Evolutionary conservation across 2,113 vertebrate species (phyloP).

Genomic region (Calidris pugnax): DNA sequence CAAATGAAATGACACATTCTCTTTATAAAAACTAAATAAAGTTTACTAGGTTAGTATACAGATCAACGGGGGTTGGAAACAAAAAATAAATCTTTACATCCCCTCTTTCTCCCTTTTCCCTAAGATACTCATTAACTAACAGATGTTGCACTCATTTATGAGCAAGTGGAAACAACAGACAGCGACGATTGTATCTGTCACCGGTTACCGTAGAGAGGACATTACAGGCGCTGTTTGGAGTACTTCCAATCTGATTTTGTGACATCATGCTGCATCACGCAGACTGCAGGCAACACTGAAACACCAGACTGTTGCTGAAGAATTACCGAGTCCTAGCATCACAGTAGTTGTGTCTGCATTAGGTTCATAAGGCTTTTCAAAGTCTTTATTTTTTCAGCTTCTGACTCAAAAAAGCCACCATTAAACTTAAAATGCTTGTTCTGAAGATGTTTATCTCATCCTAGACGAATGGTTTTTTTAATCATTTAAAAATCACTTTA

Average conservation of each 20-base stretch:
- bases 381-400: not conserved
- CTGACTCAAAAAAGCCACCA: not conserved
- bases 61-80: not conserved
- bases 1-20: not conserved
- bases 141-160: conserved; percentile 26
- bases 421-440: no score
- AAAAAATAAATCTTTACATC: not conserved
- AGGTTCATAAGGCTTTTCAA: not conserved
- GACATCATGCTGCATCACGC: conserved; percentile 3
- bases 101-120: not conserved
- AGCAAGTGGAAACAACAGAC: conserved; percentile 15
- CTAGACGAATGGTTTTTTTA: not conserved
- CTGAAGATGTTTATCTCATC: not conserved
- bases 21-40: not conserved
- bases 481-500: not conserved
- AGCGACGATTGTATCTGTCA: not conserved
- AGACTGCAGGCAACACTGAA: not conserved
- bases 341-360: not conserved
- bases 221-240: not conserved
- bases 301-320: not conserved
- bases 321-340: not conserved
- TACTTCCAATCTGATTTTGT: conserved; percentile 36
- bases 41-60: not conserved
- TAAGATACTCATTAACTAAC: conserved; percentile 20
- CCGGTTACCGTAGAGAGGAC: not conserved